phyloP scores from a whole-genome alignment of 2,888 invertebrate genomes.

The Harpalus rufipes region DNA sequence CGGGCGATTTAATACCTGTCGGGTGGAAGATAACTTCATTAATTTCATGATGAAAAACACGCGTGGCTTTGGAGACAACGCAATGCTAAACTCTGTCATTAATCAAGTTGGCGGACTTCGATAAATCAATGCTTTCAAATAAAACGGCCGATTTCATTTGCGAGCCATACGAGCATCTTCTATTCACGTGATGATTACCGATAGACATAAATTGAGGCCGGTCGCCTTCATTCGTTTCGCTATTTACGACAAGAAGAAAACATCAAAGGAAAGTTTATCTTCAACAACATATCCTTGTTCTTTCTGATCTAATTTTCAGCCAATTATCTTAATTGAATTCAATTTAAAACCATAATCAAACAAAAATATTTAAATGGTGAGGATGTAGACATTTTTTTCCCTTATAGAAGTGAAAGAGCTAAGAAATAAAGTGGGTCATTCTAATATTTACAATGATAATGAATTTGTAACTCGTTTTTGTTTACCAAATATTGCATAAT shows the following conservation, averaged over 20 bases:
- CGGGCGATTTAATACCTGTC: conserved; percentile 49
- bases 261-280: conserved; percentile 23
- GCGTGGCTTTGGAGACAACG: conserved; percentile 41
- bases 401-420: no score
- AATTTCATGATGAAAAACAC: conserved; percentile 51
- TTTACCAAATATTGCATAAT: no score
- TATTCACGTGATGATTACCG: conserved; percentile 42
- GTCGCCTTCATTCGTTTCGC: conserved; percentile 29
- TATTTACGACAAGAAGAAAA: conserved; percentile 17
- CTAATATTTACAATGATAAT: no score
- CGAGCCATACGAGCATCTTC: conserved; percentile 18
- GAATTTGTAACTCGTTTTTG: no score
- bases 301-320: neutral
- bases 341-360: neutral
- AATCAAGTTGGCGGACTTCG: conserved; percentile 57
- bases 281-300: conserved; percentile 16
- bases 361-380: neutral
- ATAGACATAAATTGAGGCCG: conserved; percentile 34
- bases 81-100: conserved; percentile 58
- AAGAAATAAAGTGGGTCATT: no score
- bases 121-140: conserved; percentile 65
- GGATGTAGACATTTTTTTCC: no score
- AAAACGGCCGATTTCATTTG: conserved; percentile 60
- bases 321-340: conserved; percentile 25
- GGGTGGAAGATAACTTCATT: conserved; percentile 50